These are phyloP conservation scores for Drosophila putrida DNA, from an alignment of 2,888 invertebrate species.

Conservation along the genomic window DNA sequence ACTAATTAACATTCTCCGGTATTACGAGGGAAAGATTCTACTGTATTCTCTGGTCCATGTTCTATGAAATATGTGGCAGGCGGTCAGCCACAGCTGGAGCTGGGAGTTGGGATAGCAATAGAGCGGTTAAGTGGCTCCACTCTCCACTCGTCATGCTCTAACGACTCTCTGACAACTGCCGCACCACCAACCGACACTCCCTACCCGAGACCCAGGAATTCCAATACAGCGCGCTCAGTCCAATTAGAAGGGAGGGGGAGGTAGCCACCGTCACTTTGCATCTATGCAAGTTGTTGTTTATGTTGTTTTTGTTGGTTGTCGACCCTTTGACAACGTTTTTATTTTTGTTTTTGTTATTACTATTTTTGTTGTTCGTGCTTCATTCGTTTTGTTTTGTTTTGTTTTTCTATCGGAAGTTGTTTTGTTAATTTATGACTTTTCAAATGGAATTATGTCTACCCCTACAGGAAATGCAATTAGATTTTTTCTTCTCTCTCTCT, in stretches of 20 bases:
- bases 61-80: constrained; percentile 65
- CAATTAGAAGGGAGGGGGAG: constrained; percentile 35
- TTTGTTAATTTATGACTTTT: constrained; percentile 76
- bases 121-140: constrained; percentile 51
- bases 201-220: constrained; percentile 25
- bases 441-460: constrained; percentile 64
- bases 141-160: constrained; percentile 57
- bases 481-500: constrained; percentile 35
- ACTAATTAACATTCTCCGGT: constrained; percentile 55
- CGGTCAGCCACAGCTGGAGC: constrained; percentile 52
- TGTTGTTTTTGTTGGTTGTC: constrained; percentile 29
- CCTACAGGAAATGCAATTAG: constrained; percentile 79
- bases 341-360: constrained; percentile 41
- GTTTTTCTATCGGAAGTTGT: constrained; percentile 76
- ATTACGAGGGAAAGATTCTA: constrained; percentile 10
- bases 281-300: constrained; percentile 31
- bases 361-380: constrained; percentile 51
- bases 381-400: constrained; percentile 65
- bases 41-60: constrained; percentile 21
- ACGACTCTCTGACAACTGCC: constrained; percentile 49
- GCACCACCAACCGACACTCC: constrained; percentile 20
- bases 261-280: constrained; percentile 36
- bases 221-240: constrained; percentile 13
- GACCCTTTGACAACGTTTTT: constrained; percentile 69
- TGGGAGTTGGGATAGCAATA: constrained; percentile 24